These are phyloP conservation scores for Lasaia peninsularis DNA, from an alignment of 1,140 invertebrate genomes.

Conservation along the genomic window DNA sequence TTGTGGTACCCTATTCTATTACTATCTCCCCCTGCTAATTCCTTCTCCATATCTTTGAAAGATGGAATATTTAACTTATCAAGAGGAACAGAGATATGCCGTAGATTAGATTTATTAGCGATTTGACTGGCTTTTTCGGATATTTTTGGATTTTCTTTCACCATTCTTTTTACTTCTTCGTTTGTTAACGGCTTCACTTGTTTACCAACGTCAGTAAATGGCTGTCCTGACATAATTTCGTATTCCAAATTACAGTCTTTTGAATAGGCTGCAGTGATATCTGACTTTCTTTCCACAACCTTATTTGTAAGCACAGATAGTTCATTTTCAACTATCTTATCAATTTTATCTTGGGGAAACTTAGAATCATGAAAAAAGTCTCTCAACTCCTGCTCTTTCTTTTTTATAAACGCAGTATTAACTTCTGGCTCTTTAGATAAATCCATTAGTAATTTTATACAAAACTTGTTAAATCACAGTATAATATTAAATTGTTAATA, in stretches of 20 bases:
- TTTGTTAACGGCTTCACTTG: constrained; percentile 43
- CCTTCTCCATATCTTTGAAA: constrained; percentile 45
- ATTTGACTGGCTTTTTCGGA: constrained; percentile 65
- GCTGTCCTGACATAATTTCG: constrained; percentile 67
- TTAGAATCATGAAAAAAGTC: constrained; percentile 55
- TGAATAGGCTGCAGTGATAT: constrained; percentile 46
- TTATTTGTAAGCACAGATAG: constrained; percentile 39
- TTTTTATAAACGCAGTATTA: constrained; percentile 38
- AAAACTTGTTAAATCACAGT: too few relatives aligned
- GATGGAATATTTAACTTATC: constrained; percentile 50
- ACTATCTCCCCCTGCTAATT: constrained; percentile 43
- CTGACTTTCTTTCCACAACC: constrained; percentile 33
- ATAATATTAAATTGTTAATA: too few relatives aligned
- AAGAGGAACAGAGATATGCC: constrained; percentile 41
- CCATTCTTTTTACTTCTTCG: constrained; percentile 53
- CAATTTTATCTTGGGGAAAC: constrained; percentile 42
- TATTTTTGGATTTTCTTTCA: constrained; percentile 58
- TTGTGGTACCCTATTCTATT: constrained; percentile 54
- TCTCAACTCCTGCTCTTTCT: constrained; percentile 49
- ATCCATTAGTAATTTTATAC: neutral
- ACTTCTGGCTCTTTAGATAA: neutral
- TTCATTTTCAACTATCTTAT: constrained; percentile 62
- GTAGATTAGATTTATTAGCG: constrained; percentile 34
- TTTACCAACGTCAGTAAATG: constrained; percentile 57
- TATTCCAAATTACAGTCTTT: constrained; percentile 56